Evolutionary conservation across 2,888 invertebrate genomes (phyloP), one percentile per base, ranked within the genome.

Genomic region (Alsophila aescularia): DNA sequence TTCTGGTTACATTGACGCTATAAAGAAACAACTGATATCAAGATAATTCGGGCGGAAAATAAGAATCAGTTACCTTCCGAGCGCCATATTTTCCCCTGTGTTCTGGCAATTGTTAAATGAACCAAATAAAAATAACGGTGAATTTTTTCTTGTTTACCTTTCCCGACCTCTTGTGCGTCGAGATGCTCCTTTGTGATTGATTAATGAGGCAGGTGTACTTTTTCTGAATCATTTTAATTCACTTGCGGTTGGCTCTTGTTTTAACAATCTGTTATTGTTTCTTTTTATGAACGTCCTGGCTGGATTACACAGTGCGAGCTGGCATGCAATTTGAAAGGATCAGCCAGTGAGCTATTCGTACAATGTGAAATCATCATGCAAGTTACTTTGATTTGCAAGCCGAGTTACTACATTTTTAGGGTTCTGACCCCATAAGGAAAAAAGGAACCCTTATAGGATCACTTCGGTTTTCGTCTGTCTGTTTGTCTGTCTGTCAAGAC

Each of bases 1-100:
- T 52, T 44, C 52, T 49, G 53, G 60, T 52, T 24, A 45, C 56
- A 60, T 58, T 53, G 55, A 49, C 42, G 56, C 44, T 52, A 40
- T 60, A 60, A 58, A 63, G 51, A 49, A 64, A 61, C 61, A 64
- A 58, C 54, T 59, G 59, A 61, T 61, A 54, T 61, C 52, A 60
- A 63, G 71, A 72, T 70, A 76, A 78, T 77, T 80, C 76, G 54
- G 41, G 65, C 69, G 70, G 73, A 76, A 82, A 83, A 83, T 79
- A 67, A 70, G 77, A 73, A 75, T 76, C 70, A 58, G 74, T 70
- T 73, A 67, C 69, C 58, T 67, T 60, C 60, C 66, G 58, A 61
- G 62, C 60, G 62, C 66, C 66, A 69, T 75, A 70, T 54, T 73
- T 79, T 73, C 68, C 71, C 73, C 62, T 52, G 60, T 68, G 58